Evolutionary conservation across 2,888 invertebrate species (phyloP).

Genomic region (Dastarcus helophoroides): DNA sequence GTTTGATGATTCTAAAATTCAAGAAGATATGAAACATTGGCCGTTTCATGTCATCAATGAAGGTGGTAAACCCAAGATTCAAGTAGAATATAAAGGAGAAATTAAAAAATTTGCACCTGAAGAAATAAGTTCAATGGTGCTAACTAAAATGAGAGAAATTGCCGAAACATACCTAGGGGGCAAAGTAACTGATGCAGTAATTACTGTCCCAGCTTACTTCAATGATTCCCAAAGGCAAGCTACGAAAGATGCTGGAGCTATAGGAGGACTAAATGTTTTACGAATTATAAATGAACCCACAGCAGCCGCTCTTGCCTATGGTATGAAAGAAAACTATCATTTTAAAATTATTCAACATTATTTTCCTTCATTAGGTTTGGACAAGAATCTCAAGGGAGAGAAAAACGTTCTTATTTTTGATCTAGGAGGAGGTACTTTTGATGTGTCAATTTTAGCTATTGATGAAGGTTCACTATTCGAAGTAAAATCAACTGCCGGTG

Average conservation of each 20-base stretch:
- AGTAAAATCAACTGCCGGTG: conserved; percentile 69
- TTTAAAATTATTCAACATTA: too few species aligned
- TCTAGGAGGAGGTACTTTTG: conserved; percentile 82
- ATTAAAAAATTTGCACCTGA: conserved; percentile 67
- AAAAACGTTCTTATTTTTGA: conserved; percentile 66
- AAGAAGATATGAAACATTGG: conserved; percentile 77
- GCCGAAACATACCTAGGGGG: conserved; percentile 63
- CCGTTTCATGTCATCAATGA: conserved; percentile 63
- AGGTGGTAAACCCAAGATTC: conserved; percentile 60
- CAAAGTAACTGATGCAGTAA: conserved; percentile 61
- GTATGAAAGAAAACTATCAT: too few species aligned
- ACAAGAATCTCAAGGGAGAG: conserved; percentile 62
- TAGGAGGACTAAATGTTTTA: conserved; percentile 76
- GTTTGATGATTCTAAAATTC: conserved; percentile 65
- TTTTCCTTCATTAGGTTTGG: too few species aligned
- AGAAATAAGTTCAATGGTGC: conserved; percentile 76
- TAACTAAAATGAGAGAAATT: conserved; percentile 73
- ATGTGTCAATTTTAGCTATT: conserved; percentile 83
- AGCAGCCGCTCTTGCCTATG: conserved; percentile 78
- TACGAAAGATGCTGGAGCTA: conserved; percentile 81
- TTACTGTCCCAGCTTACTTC: conserved; percentile 77
- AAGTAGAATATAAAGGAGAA: conserved; percentile 63
- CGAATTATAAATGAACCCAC: conserved; percentile 88
- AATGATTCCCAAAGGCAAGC: conserved; percentile 74
- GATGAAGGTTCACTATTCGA: conserved; percentile 76